Evolutionary conservation across 1,140 invertebrate genomes (phyloP).

Genomic region (Nymphalis io): DNA sequence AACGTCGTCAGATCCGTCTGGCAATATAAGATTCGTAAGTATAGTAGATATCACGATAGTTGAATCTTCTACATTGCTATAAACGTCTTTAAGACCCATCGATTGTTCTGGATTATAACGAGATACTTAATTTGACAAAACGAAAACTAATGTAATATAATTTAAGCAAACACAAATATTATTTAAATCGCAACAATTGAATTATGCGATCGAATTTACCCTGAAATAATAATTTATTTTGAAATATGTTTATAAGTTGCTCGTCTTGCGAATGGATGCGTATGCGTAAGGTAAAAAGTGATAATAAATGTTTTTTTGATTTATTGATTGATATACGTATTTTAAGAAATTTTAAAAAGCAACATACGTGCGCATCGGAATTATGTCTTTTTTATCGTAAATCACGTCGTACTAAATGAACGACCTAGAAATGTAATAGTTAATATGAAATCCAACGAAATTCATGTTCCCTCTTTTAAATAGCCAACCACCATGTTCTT

Average conservation of each 20-base stretch:
- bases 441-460: too few relatives aligned
- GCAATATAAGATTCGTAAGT: constrained; percentile 33
- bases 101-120: too few relatives aligned
- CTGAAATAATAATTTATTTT: not conserved
- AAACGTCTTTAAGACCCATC: too few relatives aligned
- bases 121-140: too few relatives aligned
- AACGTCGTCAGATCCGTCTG: constrained; percentile 7
- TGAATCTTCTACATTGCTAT: not conserved
- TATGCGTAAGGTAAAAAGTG: not conserved
- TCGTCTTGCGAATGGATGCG: constrained; percentile 2
- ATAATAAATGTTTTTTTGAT: not conserved
- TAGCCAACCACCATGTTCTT: too few relatives aligned
- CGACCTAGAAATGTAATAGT: too few relatives aligned
- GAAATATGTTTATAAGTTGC: constrained; percentile 3
- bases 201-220: not conserved
- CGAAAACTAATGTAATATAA: too few relatives aligned
- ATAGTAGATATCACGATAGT: constrained; percentile 6
- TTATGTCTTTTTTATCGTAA: not conserved
- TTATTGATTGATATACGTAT: not conserved
- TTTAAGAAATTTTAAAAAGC: too few relatives aligned
- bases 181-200: not conserved
- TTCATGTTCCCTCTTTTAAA: too few relatives aligned
- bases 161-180: not conserved
- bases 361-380: not conserved
- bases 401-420: too few relatives aligned